These are phyloP conservation scores for Linyphia triangularis DNA, from an alignment of 2,888 invertebrate species.

Conservation along the genomic window DNA sequence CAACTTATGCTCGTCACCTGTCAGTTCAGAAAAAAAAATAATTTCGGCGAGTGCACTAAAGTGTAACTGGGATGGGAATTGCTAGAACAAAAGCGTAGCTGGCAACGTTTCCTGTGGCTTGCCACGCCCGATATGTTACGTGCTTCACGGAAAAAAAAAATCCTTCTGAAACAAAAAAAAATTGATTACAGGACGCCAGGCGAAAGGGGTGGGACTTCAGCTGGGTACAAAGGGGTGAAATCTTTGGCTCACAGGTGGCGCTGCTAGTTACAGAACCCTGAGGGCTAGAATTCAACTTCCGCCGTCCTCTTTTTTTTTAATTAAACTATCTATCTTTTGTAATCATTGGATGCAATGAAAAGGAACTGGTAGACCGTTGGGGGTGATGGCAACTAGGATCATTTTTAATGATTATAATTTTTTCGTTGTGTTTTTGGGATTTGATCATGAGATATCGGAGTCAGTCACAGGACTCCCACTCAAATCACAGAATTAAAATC, in stretches of 20 bases:
- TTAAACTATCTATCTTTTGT: background rate
- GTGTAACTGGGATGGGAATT: conserved; percentile 38
- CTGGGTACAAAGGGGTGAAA: conserved; percentile 68
- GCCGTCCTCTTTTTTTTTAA: background rate
- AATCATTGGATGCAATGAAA: background rate
- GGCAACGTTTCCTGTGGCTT: conserved; percentile 54
- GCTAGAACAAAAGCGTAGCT: conserved; percentile 37
- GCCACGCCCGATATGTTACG: conserved; percentile 55
- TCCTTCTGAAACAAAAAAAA: conserved; percentile 38
- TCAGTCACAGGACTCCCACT: too few relatives aligned
- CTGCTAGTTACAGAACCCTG: conserved; percentile 10
- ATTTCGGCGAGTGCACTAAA: conserved; percentile 42
- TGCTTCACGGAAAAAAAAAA: conserved; percentile 20
- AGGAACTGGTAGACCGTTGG: background rate
- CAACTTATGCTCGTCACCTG: background rate
- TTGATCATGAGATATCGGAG: too few relatives aligned
- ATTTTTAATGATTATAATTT: too few relatives aligned
- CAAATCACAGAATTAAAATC: too few relatives aligned
- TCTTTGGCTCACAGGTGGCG: conserved; percentile 61
- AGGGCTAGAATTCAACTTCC: conserved; percentile 41
- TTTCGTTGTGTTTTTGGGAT: too few relatives aligned
- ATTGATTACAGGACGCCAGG: conserved; percentile 37
- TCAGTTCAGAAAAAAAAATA: conserved; percentile 34
- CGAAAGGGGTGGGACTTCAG: conserved; percentile 49
- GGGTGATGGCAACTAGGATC: too few relatives aligned